phyloP scores from a whole-genome alignment of 2,797 vertebrate species.

The Neoniphon sammara region DNA sequence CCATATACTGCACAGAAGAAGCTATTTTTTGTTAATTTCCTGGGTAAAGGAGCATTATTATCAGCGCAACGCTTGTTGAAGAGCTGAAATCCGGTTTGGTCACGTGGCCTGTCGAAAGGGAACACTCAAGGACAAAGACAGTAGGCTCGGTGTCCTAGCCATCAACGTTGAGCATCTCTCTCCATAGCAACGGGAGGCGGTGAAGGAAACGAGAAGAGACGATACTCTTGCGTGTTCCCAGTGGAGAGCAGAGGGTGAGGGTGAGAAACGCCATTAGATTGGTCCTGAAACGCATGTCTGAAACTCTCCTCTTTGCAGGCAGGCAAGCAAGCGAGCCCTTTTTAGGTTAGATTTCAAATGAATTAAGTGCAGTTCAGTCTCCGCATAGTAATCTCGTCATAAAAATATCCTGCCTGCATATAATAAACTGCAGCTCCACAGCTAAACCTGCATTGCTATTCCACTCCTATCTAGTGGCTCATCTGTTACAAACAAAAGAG shows the following conservation, averaged over 20 bases:
- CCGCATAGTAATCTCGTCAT: conserved; percentile 32
- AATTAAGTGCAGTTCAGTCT: conserved; percentile 44
- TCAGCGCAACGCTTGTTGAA: conserved; percentile 37
- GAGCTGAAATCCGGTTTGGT: conserved; percentile 42
- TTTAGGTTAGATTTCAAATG: conserved; percentile 35
- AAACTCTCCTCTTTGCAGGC: conserved; percentile 50
- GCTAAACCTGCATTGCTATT: conserved; percentile 16
- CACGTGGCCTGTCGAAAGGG: conserved; percentile 9
- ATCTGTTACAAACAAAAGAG: conserved; percentile 22
- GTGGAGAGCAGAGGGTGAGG: conserved; percentile 37
- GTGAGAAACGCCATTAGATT: conserved; percentile 34
- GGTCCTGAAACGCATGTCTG: conserved; percentile 38
- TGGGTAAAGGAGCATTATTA: conserved; percentile 10
- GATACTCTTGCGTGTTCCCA: conserved; percentile 42
- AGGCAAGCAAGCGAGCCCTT: conserved; percentile 31
- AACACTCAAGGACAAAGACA: conserved; percentile 50
- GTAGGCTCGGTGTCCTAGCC: conserved; percentile 22
- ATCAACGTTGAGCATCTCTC: conserved; percentile 52
- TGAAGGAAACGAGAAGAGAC: conserved; percentile 38
- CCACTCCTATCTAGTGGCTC: background rate
- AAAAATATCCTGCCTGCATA: conserved; percentile 48
- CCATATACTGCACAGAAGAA: background rate
- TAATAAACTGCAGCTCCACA: conserved; percentile 32
- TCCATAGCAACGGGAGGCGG: conserved; percentile 65
- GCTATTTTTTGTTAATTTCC: conserved; percentile 18